phyloP scores from a whole-genome alignment of 2,797 vertebrate species.

The Gallinago stenura region DNA sequence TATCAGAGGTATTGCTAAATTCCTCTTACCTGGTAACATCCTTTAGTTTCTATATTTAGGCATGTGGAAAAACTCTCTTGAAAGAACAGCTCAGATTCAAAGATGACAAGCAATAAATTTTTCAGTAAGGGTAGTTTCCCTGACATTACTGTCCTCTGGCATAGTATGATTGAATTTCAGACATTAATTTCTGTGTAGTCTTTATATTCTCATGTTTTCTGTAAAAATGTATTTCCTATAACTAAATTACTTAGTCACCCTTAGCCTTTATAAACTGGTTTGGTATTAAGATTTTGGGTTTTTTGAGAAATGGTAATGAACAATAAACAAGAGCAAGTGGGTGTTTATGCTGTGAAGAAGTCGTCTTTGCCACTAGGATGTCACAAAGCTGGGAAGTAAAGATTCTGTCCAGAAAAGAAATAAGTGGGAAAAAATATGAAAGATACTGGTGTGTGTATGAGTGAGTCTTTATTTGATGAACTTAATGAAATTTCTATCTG shows the following conservation, averaged over 20 bases:
- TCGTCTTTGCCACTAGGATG: neutral
- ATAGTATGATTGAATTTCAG: neutral
- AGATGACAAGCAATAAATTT: neutral
- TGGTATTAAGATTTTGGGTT: neutral
- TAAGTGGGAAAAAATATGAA: neutral
- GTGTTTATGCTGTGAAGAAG: neutral
- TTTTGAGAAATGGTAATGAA: neutral
- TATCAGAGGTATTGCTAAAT: conserved; percentile 4
- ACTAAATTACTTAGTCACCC: neutral
- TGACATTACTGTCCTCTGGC: neutral
- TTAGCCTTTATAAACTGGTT: neutral
- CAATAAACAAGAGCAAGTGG: neutral
- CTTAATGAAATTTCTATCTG: neutral
- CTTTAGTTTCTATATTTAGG: neutral
- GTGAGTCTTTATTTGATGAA: fast-evolving
- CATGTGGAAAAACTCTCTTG: neutral
- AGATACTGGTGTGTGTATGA: fast-evolving
- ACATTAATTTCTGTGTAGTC: neutral
- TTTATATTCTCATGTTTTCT: neutral
- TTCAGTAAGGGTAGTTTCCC: neutral
- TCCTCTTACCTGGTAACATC: neutral
- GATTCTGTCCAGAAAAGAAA: neutral
- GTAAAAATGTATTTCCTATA: neutral
- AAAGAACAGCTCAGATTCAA: neutral
- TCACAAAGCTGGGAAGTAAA: neutral